These are phyloP conservation scores for Hemibagrus guttatus DNA, from an alignment of 2,797 vertebrate species.

Conservation along the genomic window DNA sequence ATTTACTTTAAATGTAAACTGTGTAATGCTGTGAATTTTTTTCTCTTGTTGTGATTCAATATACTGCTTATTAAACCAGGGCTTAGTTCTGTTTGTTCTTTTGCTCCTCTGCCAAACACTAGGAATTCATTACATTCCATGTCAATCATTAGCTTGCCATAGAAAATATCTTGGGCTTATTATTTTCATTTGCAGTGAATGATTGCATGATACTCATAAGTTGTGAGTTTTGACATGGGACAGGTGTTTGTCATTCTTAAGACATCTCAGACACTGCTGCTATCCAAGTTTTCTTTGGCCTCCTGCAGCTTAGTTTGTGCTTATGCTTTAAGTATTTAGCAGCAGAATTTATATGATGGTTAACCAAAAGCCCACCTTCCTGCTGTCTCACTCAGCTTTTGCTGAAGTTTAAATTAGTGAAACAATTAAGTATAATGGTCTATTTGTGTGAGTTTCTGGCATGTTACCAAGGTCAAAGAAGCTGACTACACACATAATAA, in stretches of 20 bases:
- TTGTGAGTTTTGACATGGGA: constrained; percentile 28
- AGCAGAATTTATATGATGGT: constrained; percentile 37
- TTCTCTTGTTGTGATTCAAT: constrained; percentile 16
- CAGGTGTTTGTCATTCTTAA: constrained; percentile 65
- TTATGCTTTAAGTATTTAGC: constrained; percentile 65
- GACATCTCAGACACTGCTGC: constrained; percentile 68
- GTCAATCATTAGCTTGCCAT: constrained; percentile 28
- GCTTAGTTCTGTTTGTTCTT: constrained; percentile 27
- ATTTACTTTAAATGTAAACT: constrained; percentile 26
- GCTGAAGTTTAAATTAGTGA: neutral
- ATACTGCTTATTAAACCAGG: constrained; percentile 53
- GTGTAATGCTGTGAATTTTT: neutral
- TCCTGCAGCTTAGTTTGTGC: constrained; percentile 60
- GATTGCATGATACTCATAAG: neutral
- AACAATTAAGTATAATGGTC: neutral
- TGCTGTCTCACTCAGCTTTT: neutral
- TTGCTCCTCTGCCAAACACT: constrained; percentile 5
- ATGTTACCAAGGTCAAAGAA: neutral
- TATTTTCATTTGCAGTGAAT: constrained; percentile 15
- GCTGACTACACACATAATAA: neutral
- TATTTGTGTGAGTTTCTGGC: neutral
- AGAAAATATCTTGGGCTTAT: neutral
- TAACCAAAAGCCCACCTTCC: neutral
- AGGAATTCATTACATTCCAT: constrained; percentile 28
- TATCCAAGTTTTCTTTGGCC: constrained; percentile 71